These are phyloP conservation scores for Lymantria dispar DNA, from an alignment of 2,888 invertebrate genomes.

Conservation along the genomic window DNA sequence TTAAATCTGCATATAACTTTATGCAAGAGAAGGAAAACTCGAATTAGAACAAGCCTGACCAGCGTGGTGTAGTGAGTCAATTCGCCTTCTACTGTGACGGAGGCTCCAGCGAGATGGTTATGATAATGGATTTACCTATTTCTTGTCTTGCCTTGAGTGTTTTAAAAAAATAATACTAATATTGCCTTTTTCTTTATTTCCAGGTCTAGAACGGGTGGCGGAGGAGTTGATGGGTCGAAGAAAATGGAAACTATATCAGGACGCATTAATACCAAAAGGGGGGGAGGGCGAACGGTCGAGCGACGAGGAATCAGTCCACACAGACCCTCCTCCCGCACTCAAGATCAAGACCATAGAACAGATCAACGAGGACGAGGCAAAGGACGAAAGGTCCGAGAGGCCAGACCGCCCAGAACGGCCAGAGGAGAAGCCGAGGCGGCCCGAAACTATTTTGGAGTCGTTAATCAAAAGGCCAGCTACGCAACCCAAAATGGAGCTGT, in stretches of 20 bases:
- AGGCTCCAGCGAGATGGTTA: too few relatives aligned
- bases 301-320: conserved; percentile 74
- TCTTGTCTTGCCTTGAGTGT: too few relatives aligned
- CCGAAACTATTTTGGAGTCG: conserved; percentile 80
- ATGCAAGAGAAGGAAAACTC: too few relatives aligned
- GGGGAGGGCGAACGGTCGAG: conserved; percentile 67
- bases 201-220: conserved; percentile 97
- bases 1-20: too few relatives aligned
- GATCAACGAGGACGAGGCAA: conserved; percentile 70
- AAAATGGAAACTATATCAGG: conserved; percentile 97
- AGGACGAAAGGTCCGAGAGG: conserved; percentile 34
- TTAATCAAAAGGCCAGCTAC: conserved; percentile 76
- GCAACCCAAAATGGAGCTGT: conserved; percentile 67
- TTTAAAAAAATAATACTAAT: too few relatives aligned
- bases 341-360: conserved; percentile 81
- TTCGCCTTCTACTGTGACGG: too few relatives aligned
- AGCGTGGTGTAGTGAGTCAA: too few relatives aligned
- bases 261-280: conserved; percentile 82
- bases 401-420: conserved; percentile 7
- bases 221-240: conserved; percentile 98
- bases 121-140: too few relatives aligned
- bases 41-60: too few relatives aligned
- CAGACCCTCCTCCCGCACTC: conserved; percentile 72
- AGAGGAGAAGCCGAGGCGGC: conserved; percentile 49
- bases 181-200: conserved; percentile 35